phyloP scores from a whole-genome alignment of 2,113 vertebrate genomes.

The Channa maculata region DNA sequence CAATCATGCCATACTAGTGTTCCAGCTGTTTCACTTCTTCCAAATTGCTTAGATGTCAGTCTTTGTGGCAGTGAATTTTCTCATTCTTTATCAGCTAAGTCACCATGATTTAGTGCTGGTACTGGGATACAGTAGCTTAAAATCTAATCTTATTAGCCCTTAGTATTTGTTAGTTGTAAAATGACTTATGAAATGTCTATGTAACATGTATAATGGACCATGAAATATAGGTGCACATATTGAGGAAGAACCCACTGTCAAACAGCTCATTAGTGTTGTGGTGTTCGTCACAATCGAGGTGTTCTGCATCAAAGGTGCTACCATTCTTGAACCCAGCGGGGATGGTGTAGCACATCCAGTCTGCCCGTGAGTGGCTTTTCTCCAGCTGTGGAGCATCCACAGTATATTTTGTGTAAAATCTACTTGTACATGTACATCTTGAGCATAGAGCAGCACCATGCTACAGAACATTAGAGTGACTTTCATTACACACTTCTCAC shows the following conservation, averaged over 20 bases:
- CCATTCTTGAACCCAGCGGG: slow-evolving; percentile 46
- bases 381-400: slow-evolving; percentile 60
- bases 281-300: slow-evolving; percentile 62
- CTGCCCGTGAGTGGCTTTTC: slow-evolving; percentile 39
- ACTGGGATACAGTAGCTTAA: too few relatives aligned
- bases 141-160: neutral
- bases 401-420: slow-evolving; percentile 57
- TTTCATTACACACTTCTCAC: slow-evolving; percentile 73
- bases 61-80: slow-evolving; percentile 10
- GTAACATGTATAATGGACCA: slow-evolving; percentile 6
- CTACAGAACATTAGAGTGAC: slow-evolving; percentile 68
- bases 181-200: slow-evolving; percentile 6
- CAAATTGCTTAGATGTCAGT: slow-evolving; percentile 20
- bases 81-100: neutral
- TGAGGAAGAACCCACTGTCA: slow-evolving; percentile 58
- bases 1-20: slow-evolving; percentile 26
- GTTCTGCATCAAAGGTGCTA: slow-evolving; percentile 50
- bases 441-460: slow-evolving; percentile 38
- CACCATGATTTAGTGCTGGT: neutral
- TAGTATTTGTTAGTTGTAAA: slow-evolving; percentile 10
- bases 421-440: slow-evolving; percentile 59
- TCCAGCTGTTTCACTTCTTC: slow-evolving; percentile 27
- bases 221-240: slow-evolving; percentile 49
- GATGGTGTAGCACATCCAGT: slow-evolving; percentile 39
- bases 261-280: slow-evolving; percentile 77